phyloP scores from a whole-genome alignment of 2,888 invertebrate genomes.

The Apotomis betuletana region DNA sequence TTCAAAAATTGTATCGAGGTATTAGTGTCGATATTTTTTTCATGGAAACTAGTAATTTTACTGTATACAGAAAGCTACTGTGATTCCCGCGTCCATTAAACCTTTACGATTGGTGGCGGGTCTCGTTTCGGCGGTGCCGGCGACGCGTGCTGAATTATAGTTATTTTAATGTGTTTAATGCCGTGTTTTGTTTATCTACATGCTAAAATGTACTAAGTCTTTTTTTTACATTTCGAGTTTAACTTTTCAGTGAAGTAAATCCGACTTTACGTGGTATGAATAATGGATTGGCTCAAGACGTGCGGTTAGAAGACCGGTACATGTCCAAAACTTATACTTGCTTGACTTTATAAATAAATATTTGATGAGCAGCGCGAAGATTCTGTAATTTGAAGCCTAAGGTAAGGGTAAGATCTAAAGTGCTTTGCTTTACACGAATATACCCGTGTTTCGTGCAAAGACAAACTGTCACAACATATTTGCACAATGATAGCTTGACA shows the following conservation, averaged over 20 bases:
- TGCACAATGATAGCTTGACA: too few relatives aligned
- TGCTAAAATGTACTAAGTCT: constrained; percentile 8
- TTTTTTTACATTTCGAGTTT: not conserved
- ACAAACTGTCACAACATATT: too few relatives aligned
- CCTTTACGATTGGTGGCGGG: constrained; percentile 60
- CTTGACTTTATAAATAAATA: too few relatives aligned
- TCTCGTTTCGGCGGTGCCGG: constrained; percentile 54
- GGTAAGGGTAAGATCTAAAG: too few relatives aligned
- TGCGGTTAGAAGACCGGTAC: too few relatives aligned
- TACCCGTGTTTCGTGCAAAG: too few relatives aligned
- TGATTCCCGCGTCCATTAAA: constrained; percentile 53
- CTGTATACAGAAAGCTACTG: constrained; percentile 14
- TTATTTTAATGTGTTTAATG: constrained; percentile 51
- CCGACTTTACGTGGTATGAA: not conserved
- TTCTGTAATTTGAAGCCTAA: too few relatives aligned
- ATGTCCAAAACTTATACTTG: too few relatives aligned
- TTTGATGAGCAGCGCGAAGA: too few relatives aligned
- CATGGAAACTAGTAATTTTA: not conserved
- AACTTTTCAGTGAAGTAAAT: not conserved
- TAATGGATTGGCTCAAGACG: not conserved
- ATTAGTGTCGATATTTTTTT: too few relatives aligned
- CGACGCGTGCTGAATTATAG: constrained; percentile 59
- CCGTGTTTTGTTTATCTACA: constrained; percentile 28
- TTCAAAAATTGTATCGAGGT: too few relatives aligned
- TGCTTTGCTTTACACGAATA: too few relatives aligned